phyloP scores from a whole-genome alignment of 2,888 invertebrate genomes.

The Phania funesta region DNA sequence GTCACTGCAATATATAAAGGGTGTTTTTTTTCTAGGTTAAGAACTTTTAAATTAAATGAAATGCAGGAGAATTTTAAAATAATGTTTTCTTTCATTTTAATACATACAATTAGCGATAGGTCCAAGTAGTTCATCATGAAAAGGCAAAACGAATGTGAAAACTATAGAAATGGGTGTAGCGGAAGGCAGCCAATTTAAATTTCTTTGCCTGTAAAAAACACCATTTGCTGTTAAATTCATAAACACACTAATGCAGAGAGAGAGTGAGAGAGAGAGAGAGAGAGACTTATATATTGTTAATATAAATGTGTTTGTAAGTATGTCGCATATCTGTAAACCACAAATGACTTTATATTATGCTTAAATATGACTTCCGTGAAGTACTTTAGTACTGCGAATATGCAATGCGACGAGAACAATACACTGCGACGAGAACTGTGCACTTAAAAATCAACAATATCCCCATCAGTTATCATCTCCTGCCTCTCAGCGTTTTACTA shows the following conservation, averaged over 20 bases:
- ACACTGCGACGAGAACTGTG: conserved; percentile 17
- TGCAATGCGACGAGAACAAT: neutral
- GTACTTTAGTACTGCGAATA: conserved; percentile 42
- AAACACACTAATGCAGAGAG: neutral
- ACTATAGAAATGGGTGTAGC: too few species aligned
- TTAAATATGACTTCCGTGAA: conserved; percentile 61
- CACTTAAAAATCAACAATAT: conserved; percentile 48
- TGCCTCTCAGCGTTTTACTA: neutral
- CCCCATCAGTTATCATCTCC: conserved; percentile 18
- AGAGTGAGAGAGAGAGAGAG: too few species aligned
- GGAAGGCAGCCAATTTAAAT: too few species aligned
- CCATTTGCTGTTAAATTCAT: too few species aligned
- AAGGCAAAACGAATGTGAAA: too few species aligned
- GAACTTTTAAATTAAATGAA: too few species aligned
- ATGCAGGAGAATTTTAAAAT: too few species aligned
- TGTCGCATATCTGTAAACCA: conserved; percentile 48
- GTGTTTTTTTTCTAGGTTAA: too few species aligned
- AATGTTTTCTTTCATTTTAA: too few species aligned
- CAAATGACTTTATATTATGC: conserved; percentile 61
- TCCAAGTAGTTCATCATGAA: too few species aligned
- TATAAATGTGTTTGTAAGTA: conserved; percentile 11
- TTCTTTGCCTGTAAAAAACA: too few species aligned
- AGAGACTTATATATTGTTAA: neutral
- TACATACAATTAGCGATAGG: too few species aligned
- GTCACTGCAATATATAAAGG: conserved; percentile 3